phyloP scores from a whole-genome alignment of 1,140 invertebrate genomes.

The Drepana arcuata region DNA sequence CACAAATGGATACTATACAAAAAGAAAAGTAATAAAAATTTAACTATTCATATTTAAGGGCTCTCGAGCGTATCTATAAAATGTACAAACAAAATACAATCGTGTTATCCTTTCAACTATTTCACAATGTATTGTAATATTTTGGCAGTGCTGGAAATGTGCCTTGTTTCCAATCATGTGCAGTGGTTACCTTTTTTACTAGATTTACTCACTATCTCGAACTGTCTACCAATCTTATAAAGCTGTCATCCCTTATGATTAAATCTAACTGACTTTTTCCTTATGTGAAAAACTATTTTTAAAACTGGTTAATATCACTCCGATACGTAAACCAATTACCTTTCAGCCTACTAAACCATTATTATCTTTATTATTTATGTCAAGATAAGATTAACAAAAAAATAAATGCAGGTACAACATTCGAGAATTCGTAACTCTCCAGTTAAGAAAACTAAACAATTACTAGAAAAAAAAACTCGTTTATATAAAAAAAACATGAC shows the following conservation, averaged over 20 bases:
- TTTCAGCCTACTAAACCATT: conserved; percentile 52
- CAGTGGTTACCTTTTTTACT: conserved; percentile 27
- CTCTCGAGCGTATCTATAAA: conserved; percentile 58
- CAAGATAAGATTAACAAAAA: conserved; percentile 62
- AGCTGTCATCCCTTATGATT: conserved; percentile 60
- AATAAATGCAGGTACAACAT: conserved; percentile 74
- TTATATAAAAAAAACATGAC: conserved; percentile 50
- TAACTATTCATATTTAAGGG: conserved; percentile 64
- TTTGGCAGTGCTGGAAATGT: conserved; percentile 72
- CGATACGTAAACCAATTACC: conserved; percentile 36
- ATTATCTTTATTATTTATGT: conserved; percentile 65
- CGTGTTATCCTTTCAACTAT: conserved; percentile 24
- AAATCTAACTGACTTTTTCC: conserved; percentile 62
- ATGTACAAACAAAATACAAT: conserved; percentile 48
- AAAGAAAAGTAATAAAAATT: conserved; percentile 61
- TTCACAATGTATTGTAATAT: conserved; percentile 36
- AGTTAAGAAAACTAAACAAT: conserved; percentile 65
- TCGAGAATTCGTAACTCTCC: conserved; percentile 71
- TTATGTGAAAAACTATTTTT: conserved; percentile 49
- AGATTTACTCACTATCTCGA: conserved; percentile 28
- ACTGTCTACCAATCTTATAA: conserved; percentile 56
- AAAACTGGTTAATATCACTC: conserved; percentile 29
- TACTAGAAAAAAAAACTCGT: conserved; percentile 63
- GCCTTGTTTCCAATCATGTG: conserved; percentile 67
- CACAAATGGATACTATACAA: conserved; percentile 59